These are phyloP conservation scores for Pantherophis alleghaniensis DNA, from an alignment of 2,797 vertebrate species.

Conservation along the genomic window DNA sequence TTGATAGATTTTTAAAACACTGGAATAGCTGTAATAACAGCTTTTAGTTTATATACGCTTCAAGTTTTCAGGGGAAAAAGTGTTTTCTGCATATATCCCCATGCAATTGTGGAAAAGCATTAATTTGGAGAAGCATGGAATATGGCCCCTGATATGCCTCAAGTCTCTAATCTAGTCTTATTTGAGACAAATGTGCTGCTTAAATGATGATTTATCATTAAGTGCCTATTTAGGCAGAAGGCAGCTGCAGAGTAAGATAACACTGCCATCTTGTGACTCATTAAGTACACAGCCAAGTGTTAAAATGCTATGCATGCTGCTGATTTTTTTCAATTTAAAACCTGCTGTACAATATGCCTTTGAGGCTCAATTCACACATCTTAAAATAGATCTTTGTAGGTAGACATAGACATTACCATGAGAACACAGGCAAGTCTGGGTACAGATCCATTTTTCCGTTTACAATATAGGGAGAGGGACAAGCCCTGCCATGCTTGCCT, in stretches of 20 bases:
- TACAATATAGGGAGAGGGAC: background rate
- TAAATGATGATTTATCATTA: background rate
- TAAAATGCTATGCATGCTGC: background rate
- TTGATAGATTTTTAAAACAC: background rate
- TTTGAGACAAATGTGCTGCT: background rate
- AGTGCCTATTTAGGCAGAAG: background rate
- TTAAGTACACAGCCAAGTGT: accelerated
- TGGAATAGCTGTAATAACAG: background rate
- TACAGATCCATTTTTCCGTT: background rate
- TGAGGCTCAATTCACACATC: background rate
- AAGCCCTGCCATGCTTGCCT: no score
- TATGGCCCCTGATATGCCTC: background rate
- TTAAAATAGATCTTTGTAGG: background rate
- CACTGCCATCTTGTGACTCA: conserved; percentile 59
- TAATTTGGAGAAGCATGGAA: background rate
- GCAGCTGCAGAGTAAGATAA: background rate
- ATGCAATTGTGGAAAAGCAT: background rate
- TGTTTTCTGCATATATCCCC: background rate
- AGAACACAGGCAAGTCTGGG: background rate
- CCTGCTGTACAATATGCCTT: background rate
- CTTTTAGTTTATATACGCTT: background rate
- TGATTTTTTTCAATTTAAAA: background rate
- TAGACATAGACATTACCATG: background rate
- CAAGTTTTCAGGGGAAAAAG: background rate
- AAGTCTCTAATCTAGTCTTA: background rate